These are phyloP conservation scores for Cryptocephalus moraei DNA, from an alignment of 2,888 invertebrate genomes.

Conservation along the genomic window DNA sequence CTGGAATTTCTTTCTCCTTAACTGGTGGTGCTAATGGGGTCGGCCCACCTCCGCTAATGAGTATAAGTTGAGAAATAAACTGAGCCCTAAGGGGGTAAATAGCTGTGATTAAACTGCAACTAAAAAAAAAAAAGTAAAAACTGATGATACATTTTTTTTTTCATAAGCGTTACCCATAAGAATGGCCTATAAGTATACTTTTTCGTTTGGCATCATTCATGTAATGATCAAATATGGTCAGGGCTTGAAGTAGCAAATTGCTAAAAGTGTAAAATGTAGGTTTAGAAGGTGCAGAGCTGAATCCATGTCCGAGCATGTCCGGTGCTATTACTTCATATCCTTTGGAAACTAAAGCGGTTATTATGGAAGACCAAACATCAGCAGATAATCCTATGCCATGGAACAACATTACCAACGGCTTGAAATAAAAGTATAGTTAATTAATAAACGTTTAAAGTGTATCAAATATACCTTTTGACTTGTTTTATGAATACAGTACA, in stretches of 20 bases:
- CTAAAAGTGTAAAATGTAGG: conserved; percentile 48
- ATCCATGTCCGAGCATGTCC: conserved; percentile 58
- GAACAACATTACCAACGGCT: conserved; percentile 50
- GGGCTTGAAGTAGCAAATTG: conserved; percentile 47
- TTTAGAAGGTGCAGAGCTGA: conserved; percentile 49
- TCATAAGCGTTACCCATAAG: conserved; percentile 48
- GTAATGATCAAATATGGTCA: conserved; percentile 51
- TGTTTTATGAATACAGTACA: conserved; percentile 16
- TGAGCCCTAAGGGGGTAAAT: conserved; percentile 46
- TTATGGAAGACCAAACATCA: conserved; percentile 50
- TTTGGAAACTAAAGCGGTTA: conserved; percentile 44
- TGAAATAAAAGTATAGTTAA: conserved; percentile 18
- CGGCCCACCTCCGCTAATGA: conserved; percentile 59
- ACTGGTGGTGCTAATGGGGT: conserved; percentile 53
- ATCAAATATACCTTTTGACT: conserved; percentile 15
- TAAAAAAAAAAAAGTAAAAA: conserved; percentile 19
- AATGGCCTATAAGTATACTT: conserved; percentile 55
- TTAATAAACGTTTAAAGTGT: conserved; percentile 5
- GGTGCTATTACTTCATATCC: conserved; percentile 56
- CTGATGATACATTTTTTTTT: background rate
- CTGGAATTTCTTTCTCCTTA: conserved; percentile 37
- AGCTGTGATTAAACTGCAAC: conserved; percentile 53
- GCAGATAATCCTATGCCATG: conserved; percentile 59
- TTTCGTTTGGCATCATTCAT: conserved; percentile 39
- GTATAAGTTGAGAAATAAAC: conserved; percentile 48